Base-by-base conservation (phyloP, 2,113 vertebrate genomes). In the Periophthalmus modestus region DNA sequence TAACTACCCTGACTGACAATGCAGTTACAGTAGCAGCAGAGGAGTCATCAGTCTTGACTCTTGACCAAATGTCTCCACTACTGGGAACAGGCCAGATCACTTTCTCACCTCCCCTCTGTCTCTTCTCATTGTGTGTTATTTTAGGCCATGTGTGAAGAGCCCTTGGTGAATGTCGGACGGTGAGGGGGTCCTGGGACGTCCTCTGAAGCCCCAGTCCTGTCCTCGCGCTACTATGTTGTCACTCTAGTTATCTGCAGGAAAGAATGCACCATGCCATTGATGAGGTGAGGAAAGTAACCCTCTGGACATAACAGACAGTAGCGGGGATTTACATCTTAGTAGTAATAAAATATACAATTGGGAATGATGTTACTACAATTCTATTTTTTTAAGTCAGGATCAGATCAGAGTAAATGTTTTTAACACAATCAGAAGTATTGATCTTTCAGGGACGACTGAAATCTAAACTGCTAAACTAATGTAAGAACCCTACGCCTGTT, bases 141-240 rank as follows among this genome's bases (percentile, higher is more conserved):
- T 69, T 78, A 83, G 73, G 82, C 58, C 55, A 21, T 13, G 75
- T 71, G 83, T 82, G 79, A 89, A 72, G 68, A 50, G 65, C n/a
- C 1, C 50, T 75, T 72, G 50, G 21, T 10, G 23, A 66, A 70
- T 66, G 68, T 68, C 7, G 10, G 6, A 28, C 58, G 2, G 23
- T 15, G 73, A 19, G 70, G 68, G 76, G 68, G 77, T 82, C 73
- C 21, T 18, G 21, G 68, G 68, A 75, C 67, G 13, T 74, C 74
- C 79, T 61, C 68, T 15, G n/a, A 67, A n/a, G 28, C 72, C 55
- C 10, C 9, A 58, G 34, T 24, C 73, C 11, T 6, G 48, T 54
- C 18, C 39, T 58, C 36, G 73, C 34, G 12, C 52, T 48, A 19
- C 66, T 2, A 55, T 36, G 50, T n/a, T 68, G 76, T 78, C 80